phyloP scores from a whole-genome alignment of 2,113 vertebrate species.

The Sinocyclocheilus anshuiensis region DNA sequence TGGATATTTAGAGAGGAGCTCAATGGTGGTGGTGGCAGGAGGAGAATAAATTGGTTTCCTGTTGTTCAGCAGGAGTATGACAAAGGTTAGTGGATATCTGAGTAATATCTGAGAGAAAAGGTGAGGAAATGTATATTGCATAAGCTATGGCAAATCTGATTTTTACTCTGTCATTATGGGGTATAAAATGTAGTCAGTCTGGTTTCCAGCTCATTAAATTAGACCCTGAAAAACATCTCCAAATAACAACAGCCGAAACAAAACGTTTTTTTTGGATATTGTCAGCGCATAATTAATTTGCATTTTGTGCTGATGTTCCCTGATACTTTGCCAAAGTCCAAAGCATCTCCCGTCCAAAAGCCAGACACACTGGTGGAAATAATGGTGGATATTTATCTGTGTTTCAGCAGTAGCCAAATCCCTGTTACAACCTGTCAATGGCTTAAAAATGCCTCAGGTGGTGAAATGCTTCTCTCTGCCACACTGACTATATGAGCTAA shows the following conservation, averaged over 20 bases:
- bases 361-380: constrained; percentile 68
- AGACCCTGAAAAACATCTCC: constrained; percentile 34
- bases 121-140: not conserved
- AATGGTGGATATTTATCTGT: constrained; percentile 74
- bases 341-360: constrained; percentile 45
- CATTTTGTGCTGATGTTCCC: constrained; percentile 48
- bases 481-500: not conserved
- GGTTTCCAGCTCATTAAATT: constrained; percentile 47
- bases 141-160: not conserved
- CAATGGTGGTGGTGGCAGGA: not conserved
- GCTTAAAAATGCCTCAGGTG: constrained; percentile 48
- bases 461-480: constrained; percentile 27
- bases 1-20: constrained; percentile 61
- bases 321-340: constrained; percentile 18
- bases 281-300: constrained; percentile 68
- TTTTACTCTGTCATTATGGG: not conserved
- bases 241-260: constrained; percentile 22
- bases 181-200: not conserved
- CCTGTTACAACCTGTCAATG: constrained; percentile 59
- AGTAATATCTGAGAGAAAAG: not conserved
- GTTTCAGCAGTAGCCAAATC: constrained; percentile 69
- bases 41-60: not conserved
- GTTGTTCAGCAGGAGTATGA: constrained; percentile 35
- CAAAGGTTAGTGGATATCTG: not conserved
- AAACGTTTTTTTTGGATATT: constrained; percentile 64